phyloP scores from a whole-genome alignment of 2,888 invertebrate species.

The Ornithoptera priamus region DNA sequence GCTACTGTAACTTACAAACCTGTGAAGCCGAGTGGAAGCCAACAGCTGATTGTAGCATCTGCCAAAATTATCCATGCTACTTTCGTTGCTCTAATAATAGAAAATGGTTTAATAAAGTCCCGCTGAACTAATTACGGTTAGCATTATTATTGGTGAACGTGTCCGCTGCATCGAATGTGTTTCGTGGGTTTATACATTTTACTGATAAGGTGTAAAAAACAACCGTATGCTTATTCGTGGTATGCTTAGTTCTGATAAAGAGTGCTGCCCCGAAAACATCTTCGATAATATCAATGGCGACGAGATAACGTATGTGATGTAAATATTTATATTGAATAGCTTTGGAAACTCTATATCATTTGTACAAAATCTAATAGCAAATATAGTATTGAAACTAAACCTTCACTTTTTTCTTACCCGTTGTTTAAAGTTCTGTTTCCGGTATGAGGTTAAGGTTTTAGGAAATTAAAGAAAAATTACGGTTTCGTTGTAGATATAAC shows the following conservation, averaged over 20 bases:
- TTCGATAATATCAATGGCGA: slow-evolving; percentile 65
- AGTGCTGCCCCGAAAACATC: slow-evolving; percentile 51
- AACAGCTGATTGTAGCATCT: slow-evolving; percentile 34
- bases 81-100: slow-evolving; percentile 34
- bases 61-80: slow-evolving; percentile 34
- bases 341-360: not conserved
- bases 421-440: no score
- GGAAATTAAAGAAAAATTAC: no score
- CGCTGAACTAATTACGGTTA: slow-evolving; percentile 16
- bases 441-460: no score
- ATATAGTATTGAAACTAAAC: not conserved
- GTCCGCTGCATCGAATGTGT: slow-evolving; percentile 1
- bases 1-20: slow-evolving; percentile 13
- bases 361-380: not conserved
- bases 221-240: slow-evolving; percentile 39
- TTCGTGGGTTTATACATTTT: slow-evolving; percentile 15
- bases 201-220: slow-evolving; percentile 32
- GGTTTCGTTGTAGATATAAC: no score
- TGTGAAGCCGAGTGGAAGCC: slow-evolving; percentile 27
- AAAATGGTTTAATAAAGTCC: slow-evolving; percentile 26
- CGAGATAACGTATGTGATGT: slow-evolving; percentile 42
- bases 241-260: slow-evolving; percentile 54
- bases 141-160: slow-evolving; percentile 2
- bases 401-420: no score
- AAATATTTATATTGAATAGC: not conserved